Evolutionary conservation across 2,888 invertebrate genomes (phyloP).

Genomic region (Mythimna vitellina): DNA sequence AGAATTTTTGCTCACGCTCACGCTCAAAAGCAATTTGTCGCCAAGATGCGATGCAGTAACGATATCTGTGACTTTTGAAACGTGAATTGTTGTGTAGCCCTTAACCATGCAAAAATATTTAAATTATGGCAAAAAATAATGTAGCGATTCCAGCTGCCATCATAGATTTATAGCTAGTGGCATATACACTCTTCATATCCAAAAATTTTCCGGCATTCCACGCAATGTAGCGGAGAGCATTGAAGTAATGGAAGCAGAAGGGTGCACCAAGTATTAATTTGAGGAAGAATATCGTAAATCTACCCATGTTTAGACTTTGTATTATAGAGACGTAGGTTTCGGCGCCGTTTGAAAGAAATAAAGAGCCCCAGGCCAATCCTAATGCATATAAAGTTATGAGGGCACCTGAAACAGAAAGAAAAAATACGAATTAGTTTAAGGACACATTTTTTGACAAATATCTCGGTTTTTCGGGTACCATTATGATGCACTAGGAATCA

Average conservation of each 20-base stretch:
- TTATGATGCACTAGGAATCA: too few relatives aligned
- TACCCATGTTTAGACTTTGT: slow-evolving; percentile 78
- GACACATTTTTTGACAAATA: background rate
- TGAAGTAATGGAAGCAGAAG: slow-evolving; percentile 80
- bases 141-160: slow-evolving; percentile 59
- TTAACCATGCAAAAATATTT: slow-evolving; percentile 17
- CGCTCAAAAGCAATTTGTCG: background rate
- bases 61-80: background rate
- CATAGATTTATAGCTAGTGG: slow-evolving; percentile 68
- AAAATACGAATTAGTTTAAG: background rate
- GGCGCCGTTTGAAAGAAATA: slow-evolving; percentile 80
- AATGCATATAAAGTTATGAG: slow-evolving; percentile 72
- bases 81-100: slow-evolving; percentile 1
- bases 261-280: slow-evolving; percentile 77
- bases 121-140: slow-evolving; percentile 72
- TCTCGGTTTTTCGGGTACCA: too few relatives aligned
- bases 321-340: slow-evolving; percentile 80
- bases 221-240: slow-evolving; percentile 78
- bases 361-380: slow-evolving; percentile 71
- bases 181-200: slow-evolving; percentile 69
- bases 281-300: slow-evolving; percentile 64
- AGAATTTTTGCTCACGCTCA: background rate
- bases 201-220: slow-evolving; percentile 77
- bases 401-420: slow-evolving; percentile 72
- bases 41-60: background rate